Evolutionary conservation across 2,888 invertebrate genomes (phyloP), one percentile per base, ranked within the genome.

Genomic region (Trachelus troglodyta): DNA sequence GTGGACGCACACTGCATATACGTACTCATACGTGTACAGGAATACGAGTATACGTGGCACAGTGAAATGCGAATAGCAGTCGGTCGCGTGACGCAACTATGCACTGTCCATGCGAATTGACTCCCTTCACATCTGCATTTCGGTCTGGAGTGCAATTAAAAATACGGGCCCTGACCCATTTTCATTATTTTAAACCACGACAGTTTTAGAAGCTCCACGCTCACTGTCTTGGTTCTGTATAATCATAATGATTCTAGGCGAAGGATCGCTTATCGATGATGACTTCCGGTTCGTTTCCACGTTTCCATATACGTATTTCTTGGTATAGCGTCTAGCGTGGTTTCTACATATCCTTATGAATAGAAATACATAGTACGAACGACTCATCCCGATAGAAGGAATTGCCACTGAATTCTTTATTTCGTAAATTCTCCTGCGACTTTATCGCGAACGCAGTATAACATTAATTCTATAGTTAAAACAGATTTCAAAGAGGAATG

Each of bases 81-180:
- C 9, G 9, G 56, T 56, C 56, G 31, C 31, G 71, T 71, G 71
- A 71, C 71, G 71, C 71, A 71, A 71, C 71, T 71, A 31, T 34
- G 31, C 12, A 12, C 71, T 34, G 77, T 35, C n/a, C 76, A 71
- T 34, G 34, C 23, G 34, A 35, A 74, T 69, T 12, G 71, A 74
- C 73, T 75, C 78, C 73, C 76, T 78, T 76, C 79, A 77, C 82
- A 87, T 87, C 87, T 88, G 85, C 83, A 81, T 83, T 77, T 81
- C 80, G 82, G 88, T 89, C 89, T 89, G 89, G 79, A 83, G 81
- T 82, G 85, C 87, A 89, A 90, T 90, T 90, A 90, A 89, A 89
- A 88, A 89, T 90, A 90, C 85, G 87, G 23, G 84, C 84, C 83
- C 83, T 85, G 81, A 77, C 75, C 77, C 40, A 77, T 88, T 89